phyloP scores from a whole-genome alignment of 2,797 vertebrate genomes.

The Galagoides demidoff region DNA sequence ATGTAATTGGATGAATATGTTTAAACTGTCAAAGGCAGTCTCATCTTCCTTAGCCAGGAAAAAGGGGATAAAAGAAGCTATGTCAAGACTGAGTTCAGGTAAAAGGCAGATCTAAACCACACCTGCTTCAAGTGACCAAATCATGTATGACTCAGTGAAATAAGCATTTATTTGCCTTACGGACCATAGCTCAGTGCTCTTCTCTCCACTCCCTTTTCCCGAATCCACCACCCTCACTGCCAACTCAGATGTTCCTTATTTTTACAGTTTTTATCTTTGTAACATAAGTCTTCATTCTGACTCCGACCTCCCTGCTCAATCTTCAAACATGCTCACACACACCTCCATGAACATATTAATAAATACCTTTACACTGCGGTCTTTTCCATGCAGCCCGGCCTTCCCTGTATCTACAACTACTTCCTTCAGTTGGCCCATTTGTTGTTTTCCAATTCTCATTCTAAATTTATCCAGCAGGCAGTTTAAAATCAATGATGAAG shows the following conservation, averaged over 20 bases:
- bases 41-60: not conserved
- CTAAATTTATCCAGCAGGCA: not conserved
- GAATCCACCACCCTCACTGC: not conserved
- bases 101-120: not conserved
- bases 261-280: not conserved
- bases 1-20: not conserved
- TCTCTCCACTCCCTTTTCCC: not conserved
- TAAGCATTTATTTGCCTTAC: not conserved
- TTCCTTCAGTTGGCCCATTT: not conserved
- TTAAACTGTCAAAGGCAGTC: conserved; percentile 10
- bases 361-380: not conserved
- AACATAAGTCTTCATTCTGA: not conserved
- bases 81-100: not conserved
- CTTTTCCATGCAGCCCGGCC: not conserved
- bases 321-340: not conserved
- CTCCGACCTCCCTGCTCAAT: not conserved
- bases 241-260: not conserved
- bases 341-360: not conserved
- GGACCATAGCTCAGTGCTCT: not conserved
- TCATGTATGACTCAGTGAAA: not conserved
- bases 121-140: not conserved
- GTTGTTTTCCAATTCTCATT: not conserved
- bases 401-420: not conserved
- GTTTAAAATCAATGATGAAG: not conserved
- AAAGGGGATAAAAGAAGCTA: not conserved